Base-by-base conservation (phyloP, 2,113 vertebrate species). In the Petromus typicus region DNA sequence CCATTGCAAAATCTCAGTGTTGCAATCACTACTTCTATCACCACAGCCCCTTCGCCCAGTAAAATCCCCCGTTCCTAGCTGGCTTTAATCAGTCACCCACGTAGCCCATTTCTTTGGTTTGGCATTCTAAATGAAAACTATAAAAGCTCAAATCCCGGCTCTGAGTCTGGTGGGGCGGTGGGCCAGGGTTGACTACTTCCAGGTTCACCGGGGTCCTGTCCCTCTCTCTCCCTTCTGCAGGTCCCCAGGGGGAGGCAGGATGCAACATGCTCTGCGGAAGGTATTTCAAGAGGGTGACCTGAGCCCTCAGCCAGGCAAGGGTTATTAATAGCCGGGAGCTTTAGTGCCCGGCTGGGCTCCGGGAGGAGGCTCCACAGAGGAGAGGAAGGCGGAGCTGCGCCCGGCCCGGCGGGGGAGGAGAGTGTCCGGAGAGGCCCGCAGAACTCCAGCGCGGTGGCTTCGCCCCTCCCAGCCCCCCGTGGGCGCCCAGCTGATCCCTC, bases 401-500 rank as follows among this genome's bases (percentile, higher is more conserved):
- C 7, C 12, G 7, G 13, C 67, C 30, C 0, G 25, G 23, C n/a
- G n/a, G n/a, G 61, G 95, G 82, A 2, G 59, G 84, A 63, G 95
- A 13, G 14, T 2, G 71, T 69, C 79, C 22, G 9, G 57, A 63
- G 78, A 85, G 94, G 97, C 95, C 85, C 98, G 96, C 40, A 57
- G 93, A 97, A 85, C 25, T 30, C 81, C 23, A n/a, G 5, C 11
- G 91, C 61, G 0, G 18, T 17, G 73, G 66, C 76, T 63, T 1
- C 0, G 73, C 95, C 90, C 96, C 76, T 92, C 93, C 97, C 97
- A 97, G 40, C 1, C 73, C 90, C 95, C 56, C 83, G 5, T 25
- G 3, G 66, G 94, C 96, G 97, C 95, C 97, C 98, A 97, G 98
- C 98, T 98, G 98, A 96, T 95, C 48, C 97, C 95, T 59, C 93